These are phyloP conservation scores for Rotaria socialis DNA, from an alignment of 2,888 invertebrate genomes.

Conservation along the genomic window DNA sequence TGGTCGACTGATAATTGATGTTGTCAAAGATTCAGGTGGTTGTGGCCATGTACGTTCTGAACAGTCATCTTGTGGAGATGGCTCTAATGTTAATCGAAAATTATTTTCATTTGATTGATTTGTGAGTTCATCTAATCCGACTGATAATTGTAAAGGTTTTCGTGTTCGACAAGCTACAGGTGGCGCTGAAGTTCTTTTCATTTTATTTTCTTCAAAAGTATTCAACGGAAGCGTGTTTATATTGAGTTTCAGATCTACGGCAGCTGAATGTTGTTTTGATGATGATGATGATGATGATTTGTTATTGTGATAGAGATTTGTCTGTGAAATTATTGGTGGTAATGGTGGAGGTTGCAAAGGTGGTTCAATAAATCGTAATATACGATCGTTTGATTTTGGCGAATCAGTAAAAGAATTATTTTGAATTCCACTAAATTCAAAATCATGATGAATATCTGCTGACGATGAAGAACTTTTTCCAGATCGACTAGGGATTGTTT, in stretches of 20 bases:
- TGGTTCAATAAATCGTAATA: background rate
- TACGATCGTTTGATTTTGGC: background rate
- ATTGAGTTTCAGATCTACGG: background rate
- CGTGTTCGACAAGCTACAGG: conserved; percentile 5
- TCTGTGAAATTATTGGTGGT: background rate
- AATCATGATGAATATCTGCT: background rate
- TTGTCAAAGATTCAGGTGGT: background rate
- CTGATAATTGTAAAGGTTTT: background rate
- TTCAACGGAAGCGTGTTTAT: background rate
- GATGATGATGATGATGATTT: background rate
- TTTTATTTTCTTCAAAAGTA: background rate
- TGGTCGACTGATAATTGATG: background rate
- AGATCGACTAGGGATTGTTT: background rate
- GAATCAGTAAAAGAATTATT: conserved; percentile 1
- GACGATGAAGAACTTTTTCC: background rate
- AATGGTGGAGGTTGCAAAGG: background rate
- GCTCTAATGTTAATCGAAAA: background rate
- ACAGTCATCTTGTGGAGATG: background rate
- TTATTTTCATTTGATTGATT: background rate
- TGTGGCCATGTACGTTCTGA: conserved; percentile 1
- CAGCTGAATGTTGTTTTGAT: background rate
- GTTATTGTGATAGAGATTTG: background rate
- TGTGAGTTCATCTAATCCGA: background rate
- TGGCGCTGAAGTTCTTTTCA: background rate
- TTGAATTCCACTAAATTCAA: background rate